phyloP scores from a whole-genome alignment of 2,888 invertebrate genomes.

The Dicycla oo region DNA sequence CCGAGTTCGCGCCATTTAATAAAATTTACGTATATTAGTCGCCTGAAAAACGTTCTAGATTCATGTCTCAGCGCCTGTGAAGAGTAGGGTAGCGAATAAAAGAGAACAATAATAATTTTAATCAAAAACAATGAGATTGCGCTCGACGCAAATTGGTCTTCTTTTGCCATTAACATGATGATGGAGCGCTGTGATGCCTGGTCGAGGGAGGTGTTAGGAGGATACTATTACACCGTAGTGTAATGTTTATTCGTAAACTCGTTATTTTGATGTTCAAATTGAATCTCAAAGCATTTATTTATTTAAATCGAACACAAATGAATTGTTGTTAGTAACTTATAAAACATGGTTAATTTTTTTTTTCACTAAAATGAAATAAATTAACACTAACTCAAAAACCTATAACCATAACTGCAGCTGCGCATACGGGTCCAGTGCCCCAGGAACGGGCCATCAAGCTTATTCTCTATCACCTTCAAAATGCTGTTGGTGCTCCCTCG shows the following conservation, averaged over 20 bases:
- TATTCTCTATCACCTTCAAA: no score
- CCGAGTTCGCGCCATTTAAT: conserved; percentile 66
- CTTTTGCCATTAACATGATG: conserved; percentile 83
- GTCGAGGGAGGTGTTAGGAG: conserved; percentile 68
- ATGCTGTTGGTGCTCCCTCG: no score
- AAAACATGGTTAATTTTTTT: no score
- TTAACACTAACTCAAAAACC: no score
- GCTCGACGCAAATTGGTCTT: conserved; percentile 85
- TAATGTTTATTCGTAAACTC: conserved; percentile 26
- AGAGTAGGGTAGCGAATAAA: conserved; percentile 71
- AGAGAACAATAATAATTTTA: conserved; percentile 86
- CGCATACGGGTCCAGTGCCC: no score
- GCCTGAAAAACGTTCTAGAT: conserved; percentile 60
- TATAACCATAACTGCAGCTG: no score
- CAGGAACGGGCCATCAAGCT: no score
- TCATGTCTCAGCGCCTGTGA: conserved; percentile 68
- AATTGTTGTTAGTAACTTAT: no score
- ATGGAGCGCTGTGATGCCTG: conserved; percentile 77
- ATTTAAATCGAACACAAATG: no score
- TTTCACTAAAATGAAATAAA: no score
- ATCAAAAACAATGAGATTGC: conserved; percentile 88
- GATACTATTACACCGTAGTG: conserved; percentile 66
- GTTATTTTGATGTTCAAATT: not conserved
- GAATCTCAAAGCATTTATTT: no score
- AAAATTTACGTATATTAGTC: conserved; percentile 62